Percentiles rank a stretch among this genome's conserved stretches.
Conservation (phyloP, 2,113 vertebrate genomes). For the Cisticola juncidis region DNA sequence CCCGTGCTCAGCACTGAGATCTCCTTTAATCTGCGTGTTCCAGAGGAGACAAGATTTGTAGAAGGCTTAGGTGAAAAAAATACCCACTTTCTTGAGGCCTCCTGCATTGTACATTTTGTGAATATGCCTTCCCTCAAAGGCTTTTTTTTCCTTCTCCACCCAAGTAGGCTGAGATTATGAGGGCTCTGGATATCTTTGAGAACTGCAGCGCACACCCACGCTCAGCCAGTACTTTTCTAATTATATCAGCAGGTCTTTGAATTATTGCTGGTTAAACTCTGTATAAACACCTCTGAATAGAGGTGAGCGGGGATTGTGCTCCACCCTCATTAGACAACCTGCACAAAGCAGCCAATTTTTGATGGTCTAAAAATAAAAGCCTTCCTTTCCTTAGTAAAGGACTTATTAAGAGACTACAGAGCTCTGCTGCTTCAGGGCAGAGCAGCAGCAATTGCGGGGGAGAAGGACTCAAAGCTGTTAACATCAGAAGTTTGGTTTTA, state of each 20-base stretch:
- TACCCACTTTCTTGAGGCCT: neutral
- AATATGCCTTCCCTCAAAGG: neutral
- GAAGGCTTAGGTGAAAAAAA: neutral
- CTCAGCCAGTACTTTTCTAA: constrained; percentile 43
- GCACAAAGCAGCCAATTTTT: constrained; percentile 22
- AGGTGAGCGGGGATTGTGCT: constrained; percentile 7
- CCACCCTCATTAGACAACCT: neutral
- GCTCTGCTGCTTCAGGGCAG: neutral
- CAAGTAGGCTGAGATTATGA: constrained; percentile 8
- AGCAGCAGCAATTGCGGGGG: neutral
- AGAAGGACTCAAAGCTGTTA: neutral
- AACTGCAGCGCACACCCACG: neutral
- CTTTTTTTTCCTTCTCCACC: neutral
- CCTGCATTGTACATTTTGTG: neutral
- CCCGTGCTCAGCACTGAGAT: neutral
- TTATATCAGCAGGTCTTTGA: constrained; percentile 40
- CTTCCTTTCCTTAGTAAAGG: neutral
- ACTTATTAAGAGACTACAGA: neutral
- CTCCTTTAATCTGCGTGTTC: constrained; percentile 1
- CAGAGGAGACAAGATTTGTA: neutral
- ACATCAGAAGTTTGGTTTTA: neutral
- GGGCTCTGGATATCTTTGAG: constrained; percentile 18
- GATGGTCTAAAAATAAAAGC: constrained; percentile 48
- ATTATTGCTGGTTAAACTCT: constrained; percentile 44
- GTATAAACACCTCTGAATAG: constrained; percentile 2